Conservation (phyloP, 2,888 invertebrate species). For the Cheilosia soror region DNA sequence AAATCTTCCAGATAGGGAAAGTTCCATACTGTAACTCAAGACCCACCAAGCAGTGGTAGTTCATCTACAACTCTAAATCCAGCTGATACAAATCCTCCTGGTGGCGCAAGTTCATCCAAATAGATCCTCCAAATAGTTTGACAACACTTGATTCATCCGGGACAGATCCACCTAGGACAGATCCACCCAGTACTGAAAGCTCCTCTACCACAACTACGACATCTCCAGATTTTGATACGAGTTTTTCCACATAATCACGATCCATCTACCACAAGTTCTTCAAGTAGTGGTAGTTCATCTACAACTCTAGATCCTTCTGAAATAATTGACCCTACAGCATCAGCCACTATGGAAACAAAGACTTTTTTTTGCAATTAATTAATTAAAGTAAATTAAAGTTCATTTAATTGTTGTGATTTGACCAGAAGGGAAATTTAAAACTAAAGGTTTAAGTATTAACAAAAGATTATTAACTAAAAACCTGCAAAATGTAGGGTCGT, state of each 20-base stretch:
- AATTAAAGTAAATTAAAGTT: too few species aligned
- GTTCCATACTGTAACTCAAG: not conserved
- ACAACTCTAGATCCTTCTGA: not conserved
- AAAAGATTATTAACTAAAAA: too few species aligned
- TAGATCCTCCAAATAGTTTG: not conserved
- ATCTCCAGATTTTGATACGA: not conserved
- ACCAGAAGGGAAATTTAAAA: too few species aligned
- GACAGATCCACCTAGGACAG: not conserved
- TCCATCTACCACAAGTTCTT: not conserved
- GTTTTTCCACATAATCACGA: not conserved
- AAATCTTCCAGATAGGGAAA: not conserved
- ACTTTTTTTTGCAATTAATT: too few species aligned
- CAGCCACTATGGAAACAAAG: not conserved
- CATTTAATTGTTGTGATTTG: too few species aligned
- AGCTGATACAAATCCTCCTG: not conserved
- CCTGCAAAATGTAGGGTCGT: too few species aligned
- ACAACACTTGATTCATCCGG: not conserved
- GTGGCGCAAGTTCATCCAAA: not conserved
- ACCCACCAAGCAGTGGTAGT: not conserved
- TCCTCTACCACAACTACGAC: not conserved
- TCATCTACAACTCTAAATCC: not conserved
- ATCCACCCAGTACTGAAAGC: not conserved
- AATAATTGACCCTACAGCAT: not conserved
- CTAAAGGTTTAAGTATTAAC: too few species aligned
- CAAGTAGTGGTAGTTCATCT: constrained; percentile 2